Conservation (phyloP, 2,888 invertebrate genomes). For the Drosophila helvetica region DNA sequence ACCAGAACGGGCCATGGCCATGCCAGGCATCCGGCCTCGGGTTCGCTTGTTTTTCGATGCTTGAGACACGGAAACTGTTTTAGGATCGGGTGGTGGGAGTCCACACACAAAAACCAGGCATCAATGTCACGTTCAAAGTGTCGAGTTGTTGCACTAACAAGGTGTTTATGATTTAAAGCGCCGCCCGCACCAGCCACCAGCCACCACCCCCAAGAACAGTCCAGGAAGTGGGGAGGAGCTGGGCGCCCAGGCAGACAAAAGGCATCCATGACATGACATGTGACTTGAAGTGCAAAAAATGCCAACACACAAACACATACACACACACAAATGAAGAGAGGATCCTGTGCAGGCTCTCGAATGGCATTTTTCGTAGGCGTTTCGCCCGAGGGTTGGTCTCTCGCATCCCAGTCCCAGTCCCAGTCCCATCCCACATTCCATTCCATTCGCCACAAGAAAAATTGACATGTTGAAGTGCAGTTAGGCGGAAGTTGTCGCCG, state of each 20-base stretch:
- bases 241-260: slow-evolving; percentile 66
- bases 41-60: slow-evolving; percentile 38
- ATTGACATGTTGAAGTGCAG: slow-evolving; percentile 69
- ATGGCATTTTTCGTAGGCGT: slow-evolving; percentile 46
- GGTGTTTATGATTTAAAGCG: slow-evolving; percentile 74
- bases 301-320: slow-evolving; percentile 25
- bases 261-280: slow-evolving; percentile 63
- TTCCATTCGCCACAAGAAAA: slow-evolving; percentile 26
- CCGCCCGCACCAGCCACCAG: slow-evolving; percentile 19
- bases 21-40: slow-evolving; percentile 48
- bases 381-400: slow-evolving; percentile 47
- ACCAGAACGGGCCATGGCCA: slow-evolving; percentile 7
- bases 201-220: background rate
- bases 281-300: slow-evolving; percentile 57
- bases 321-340: slow-evolving; percentile 12
- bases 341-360: slow-evolving; percentile 40
- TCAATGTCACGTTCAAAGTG: slow-evolving; percentile 80
- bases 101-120: slow-evolving; percentile 70
- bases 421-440: slow-evolving; percentile 1
- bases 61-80: slow-evolving; percentile 74
- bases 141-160: slow-evolving; percentile 67
- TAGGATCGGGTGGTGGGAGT: slow-evolving; percentile 23
- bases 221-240: background rate
- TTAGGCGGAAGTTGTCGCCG: slow-evolving; percentile 68
- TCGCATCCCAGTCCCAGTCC: slow-evolving; percentile 12